Base-by-base conservation (phyloP, 2,888 invertebrate species). In the Lampropteryx suffumata region DNA sequence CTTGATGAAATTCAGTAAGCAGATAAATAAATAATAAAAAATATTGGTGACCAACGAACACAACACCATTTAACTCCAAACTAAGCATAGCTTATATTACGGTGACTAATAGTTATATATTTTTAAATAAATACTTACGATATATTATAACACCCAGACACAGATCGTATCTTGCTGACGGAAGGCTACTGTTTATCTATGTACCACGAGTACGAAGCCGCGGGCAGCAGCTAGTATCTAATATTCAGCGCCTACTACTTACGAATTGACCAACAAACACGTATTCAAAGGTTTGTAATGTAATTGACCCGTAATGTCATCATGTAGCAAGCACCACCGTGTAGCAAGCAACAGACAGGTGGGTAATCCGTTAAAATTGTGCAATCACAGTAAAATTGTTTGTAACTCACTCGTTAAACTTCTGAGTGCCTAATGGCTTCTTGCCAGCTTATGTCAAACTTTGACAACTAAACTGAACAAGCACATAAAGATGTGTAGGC, bases 341-440 rank as follows among this genome's bases (percentile, higher is more conserved):
- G 47, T 41, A 48, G 35, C 21, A 29, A 45, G 37, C 37, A 17
- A 4, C 27, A n/a, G 11, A 45, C 35, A 56, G 43, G 48, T 56
- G 50, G 50, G 37, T 37, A 42, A 55, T 45, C 54, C 40, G 39
- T 12, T 21, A 29, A 43, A 44, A 52, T 68, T 64, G 56, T 59
- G 67, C 52, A 65, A 68, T 60, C 41, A 43, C 42, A 43, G 50
- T 54, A n/a, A n/a, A n/a, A n/a, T n/a, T n/a, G 37, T 45, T 50
- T 54, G 44, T 37, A 59, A 44, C 28, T n/a, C n/a, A 53, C 44
- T 49, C 14, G 57, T 65, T 62, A 59, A 24, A 52, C 59, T 55
- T 55, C 33, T 32, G 48, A 65, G 52, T 48, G 55, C 50, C 48
- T 65, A 63, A 63, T 67, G 63, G 60, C 45, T 54, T 59, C 47